Evolutionary conservation across 2,797 vertebrate species (phyloP).

Genomic region (Bradypodion pumilum): DNA sequence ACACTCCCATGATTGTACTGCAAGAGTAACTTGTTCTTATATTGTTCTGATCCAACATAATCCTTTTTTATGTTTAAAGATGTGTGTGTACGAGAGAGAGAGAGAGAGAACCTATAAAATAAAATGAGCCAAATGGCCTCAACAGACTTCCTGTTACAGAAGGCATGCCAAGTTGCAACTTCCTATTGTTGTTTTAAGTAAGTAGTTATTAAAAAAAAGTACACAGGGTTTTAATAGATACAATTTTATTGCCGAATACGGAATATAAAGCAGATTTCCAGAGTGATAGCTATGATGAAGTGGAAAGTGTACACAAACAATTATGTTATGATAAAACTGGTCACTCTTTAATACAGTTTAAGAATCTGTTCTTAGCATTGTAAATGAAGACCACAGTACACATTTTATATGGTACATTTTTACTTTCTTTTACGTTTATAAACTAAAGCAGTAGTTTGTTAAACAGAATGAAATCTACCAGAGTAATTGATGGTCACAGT

Average conservation of each 20-base stretch:
- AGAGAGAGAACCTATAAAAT: neutral
- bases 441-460: neutral
- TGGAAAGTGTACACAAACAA: neutral
- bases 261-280: neutral
- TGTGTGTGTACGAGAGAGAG: too few species aligned
- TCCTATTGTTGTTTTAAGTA: conserved; percentile 14
- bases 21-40: neutral
- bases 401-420: neutral
- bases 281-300: neutral
- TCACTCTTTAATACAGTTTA: neutral
- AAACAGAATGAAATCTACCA: neutral
- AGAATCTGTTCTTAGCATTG: neutral
- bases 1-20: neutral
- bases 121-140: neutral
- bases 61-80: neutral
- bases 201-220: conserved; percentile 38
- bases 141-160: conserved; percentile 52
- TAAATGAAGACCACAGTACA: neutral
- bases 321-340: neutral
- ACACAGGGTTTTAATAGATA: neutral
- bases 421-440: neutral
- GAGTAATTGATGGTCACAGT: neutral
- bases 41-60: neutral
- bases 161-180: conserved; percentile 32
- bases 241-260: neutral